Percentiles rank a stretch among this genome's conserved stretches.
Conservation (phyloP, 2,888 invertebrate genomes). For the Gisinianus flammeolus region DNA sequence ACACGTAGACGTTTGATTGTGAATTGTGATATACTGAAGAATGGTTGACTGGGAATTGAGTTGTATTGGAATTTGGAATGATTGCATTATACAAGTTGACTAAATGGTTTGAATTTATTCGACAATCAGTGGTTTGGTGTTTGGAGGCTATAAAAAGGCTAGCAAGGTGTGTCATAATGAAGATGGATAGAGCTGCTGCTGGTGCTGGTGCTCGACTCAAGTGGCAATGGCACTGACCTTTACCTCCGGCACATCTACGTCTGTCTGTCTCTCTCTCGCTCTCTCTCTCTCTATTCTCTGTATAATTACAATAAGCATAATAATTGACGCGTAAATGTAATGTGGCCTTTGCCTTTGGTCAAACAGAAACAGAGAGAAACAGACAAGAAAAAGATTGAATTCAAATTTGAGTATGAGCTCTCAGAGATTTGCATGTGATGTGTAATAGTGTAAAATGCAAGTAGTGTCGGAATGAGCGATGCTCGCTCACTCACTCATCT, state of each 20-base stretch:
- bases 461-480: conserved; percentile 17
- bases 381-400: conserved; percentile 32
- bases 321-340: conserved; percentile 47
- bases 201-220: not conserved
- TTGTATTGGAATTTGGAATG: conserved; percentile 5
- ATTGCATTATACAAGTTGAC: too few relatives aligned
- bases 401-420: conserved; percentile 33
- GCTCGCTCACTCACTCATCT: conserved; percentile 6
- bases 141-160: conserved; percentile 21
- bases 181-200: conserved; percentile 24
- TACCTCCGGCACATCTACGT: conserved; percentile 43
- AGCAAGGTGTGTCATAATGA: conserved; percentile 34
- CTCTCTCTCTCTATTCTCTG: conserved; percentile 23
- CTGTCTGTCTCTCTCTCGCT: not conserved
- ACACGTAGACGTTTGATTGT: not conserved
- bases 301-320: conserved; percentile 46
- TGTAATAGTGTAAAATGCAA: too few relatives aligned
- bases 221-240: conserved; percentile 47
- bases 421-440: not conserved
- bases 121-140: not conserved
- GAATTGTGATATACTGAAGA: not conserved
- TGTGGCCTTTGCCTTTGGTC: conserved; percentile 43
- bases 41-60: conserved; percentile 1
- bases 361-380: not conserved
- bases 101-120: not conserved